Base-by-base conservation (phyloP, 2,113 vertebrate species). In the Cervus canadensis region DNA sequence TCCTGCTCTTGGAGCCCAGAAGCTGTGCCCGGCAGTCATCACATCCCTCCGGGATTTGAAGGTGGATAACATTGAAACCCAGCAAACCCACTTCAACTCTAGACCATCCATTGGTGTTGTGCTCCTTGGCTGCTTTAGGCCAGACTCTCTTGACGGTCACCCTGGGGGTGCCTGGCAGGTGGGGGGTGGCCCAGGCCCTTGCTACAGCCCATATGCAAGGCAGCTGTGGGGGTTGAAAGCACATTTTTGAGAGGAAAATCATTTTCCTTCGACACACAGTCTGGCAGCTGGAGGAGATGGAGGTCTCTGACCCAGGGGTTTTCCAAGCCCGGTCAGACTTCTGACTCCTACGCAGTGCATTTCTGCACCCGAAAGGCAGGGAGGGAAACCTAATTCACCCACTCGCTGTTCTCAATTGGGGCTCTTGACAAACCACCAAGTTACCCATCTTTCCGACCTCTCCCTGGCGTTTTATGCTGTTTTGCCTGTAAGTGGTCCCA, bases 211-310 rank as follows among this genome's bases (percentile, higher is more conserved):
- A 92, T 1, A 11, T 86, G 84, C 91, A 82, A 76, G 78, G 50
- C 74, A 95, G 88, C 62, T 87, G 87, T 78, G 83, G 60, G 19
- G 45, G n/a, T 10, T 95, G 78, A 26, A 71, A 97, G 91, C 84
- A 79, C 50, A 90, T 96, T 71, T 89, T 87, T 98, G 87, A 94
- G 30, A 89, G 33, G 56, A 94, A 95, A 96, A 86, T 89, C 13
- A 94, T 96, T 79, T 87, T 89, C 57, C 85, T 83, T 82, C 43
- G 60, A 71, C 62, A 86, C 26, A 59, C 78, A 95, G 48, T 78
- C 86, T 92, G 91, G 74, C 91, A 84, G 62, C 52, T 84, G 79
- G 23, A n/a, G 43, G 50, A 93, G 26, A 43, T 17, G 14, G 21
- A 30, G 62, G 30, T 52, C 57, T 13, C n/a, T 17, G 21, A 52